These are phyloP conservation scores for Cantharis flavilabris DNA, from an alignment of 2,888 invertebrate genomes.

Conservation along the genomic window DNA sequence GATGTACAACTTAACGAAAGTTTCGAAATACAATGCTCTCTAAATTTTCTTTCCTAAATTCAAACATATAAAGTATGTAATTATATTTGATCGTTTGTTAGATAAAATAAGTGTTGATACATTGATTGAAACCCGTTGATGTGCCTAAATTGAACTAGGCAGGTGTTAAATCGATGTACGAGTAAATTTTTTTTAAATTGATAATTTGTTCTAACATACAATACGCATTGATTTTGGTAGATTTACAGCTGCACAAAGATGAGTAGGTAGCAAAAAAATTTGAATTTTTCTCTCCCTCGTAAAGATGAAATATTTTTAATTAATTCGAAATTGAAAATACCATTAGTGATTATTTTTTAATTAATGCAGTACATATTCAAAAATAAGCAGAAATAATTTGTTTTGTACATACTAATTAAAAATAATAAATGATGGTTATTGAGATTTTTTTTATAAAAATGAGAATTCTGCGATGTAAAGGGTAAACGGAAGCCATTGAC, in stretches of 20 bases:
- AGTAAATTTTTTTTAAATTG: neutral
- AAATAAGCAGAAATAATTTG: neutral
- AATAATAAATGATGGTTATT: constrained; percentile 3
- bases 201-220: neutral
- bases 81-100: neutral
- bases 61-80: neutral
- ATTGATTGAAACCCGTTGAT: neutral
- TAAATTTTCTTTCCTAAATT: neutral
- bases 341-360: neutral
- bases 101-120: neutral
- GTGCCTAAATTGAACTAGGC: neutral
- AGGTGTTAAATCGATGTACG: neutral
- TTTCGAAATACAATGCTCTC: neutral
- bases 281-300: neutral
- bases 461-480: constrained; percentile 1
- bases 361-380: neutral
- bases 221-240: neutral
- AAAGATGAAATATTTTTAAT: neutral
- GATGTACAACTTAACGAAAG: neutral
- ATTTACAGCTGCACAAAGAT: neutral
- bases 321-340: neutral
- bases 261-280: neutral
- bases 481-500: constrained; percentile 3
- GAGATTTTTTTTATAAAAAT: constrained; percentile 2
- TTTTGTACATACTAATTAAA: constrained; percentile 1